Conservation (phyloP, 92 coral and sea anemone species). For the Nematostella vectensis region DNA sequence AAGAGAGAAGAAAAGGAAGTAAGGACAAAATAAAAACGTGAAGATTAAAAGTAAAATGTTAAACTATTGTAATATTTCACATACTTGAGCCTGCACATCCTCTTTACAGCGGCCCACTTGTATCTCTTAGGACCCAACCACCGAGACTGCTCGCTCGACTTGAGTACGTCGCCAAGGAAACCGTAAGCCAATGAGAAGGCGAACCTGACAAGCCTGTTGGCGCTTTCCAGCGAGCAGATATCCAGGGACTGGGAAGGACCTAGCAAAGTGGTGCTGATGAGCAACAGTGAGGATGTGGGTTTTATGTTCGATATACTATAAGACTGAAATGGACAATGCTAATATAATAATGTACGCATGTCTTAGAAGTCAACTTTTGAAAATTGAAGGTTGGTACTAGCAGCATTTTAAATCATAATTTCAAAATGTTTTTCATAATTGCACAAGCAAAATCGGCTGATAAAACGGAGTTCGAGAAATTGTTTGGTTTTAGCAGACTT, state of each 20-base stretch:
- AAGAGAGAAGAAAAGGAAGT: too few relatives aligned
- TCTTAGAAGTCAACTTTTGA: too few relatives aligned
- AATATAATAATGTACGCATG: too few relatives aligned
- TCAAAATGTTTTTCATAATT: too few relatives aligned
- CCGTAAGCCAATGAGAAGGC: conserved; percentile 77
- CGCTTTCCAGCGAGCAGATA: conserved; percentile 65
- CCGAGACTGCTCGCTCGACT: conserved; percentile 72
- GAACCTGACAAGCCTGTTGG: conserved; percentile 52
- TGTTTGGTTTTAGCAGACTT: too few relatives aligned
- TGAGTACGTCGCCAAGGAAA: conserved; percentile 74
- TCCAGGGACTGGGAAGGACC: conserved; percentile 67
- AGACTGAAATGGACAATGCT: too few relatives aligned
- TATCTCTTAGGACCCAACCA: conserved; percentile 93
- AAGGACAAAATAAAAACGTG: too few relatives aligned
- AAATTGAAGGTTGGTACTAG: too few relatives aligned
- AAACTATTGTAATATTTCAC: neutral
- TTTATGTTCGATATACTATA: neutral
- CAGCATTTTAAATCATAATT: too few relatives aligned
- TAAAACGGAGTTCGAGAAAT: too few relatives aligned
- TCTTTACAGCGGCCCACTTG: conserved; percentile 75
- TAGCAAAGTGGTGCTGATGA: neutral
- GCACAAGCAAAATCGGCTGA: too few relatives aligned
- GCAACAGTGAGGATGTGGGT: neutral
- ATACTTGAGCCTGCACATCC: conserved; percentile 61
- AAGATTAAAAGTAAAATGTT: too few relatives aligned